Conservation (phyloP, 2,797 vertebrate genomes). For the Fistularia tabacaria region DNA sequence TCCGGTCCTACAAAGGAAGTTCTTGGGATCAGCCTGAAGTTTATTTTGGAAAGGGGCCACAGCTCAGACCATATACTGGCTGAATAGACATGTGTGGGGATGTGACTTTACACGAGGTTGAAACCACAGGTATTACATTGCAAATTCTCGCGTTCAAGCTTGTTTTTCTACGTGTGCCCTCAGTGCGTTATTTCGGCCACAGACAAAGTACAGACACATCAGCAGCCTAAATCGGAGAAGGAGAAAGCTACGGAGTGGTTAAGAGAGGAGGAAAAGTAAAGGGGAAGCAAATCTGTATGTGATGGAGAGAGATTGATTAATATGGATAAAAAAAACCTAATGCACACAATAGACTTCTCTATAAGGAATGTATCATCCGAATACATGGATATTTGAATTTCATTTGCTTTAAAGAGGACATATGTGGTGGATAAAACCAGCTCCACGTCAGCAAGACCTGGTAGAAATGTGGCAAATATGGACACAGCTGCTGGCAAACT, state of each 20-base stretch:
- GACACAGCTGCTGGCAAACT: conserved; percentile 25
- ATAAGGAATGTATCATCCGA: too few relatives aligned
- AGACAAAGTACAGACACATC: too few relatives aligned
- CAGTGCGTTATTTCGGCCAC: too few relatives aligned
- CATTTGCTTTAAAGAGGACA: conserved; percentile 4
- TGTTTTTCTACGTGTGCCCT: conserved; percentile 1
- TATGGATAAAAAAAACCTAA: neutral
- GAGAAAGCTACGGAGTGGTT: conserved; percentile 18
- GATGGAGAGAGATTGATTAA: conserved; percentile 17
- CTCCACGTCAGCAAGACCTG: conserved; percentile 1
- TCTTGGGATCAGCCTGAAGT: conserved; percentile 6
- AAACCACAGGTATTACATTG: conserved; percentile 36
- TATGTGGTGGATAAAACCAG: conserved; percentile 21
- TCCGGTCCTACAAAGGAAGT: neutral
- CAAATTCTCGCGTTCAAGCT: conserved; percentile 12
- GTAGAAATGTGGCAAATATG: conserved; percentile 23
- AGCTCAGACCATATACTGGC: conserved; percentile 5
- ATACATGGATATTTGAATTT: too few relatives aligned
- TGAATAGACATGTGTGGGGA: conserved; percentile 26
- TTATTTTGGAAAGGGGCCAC: conserved; percentile 9
- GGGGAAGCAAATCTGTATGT: conserved; percentile 30
- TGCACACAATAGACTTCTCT: too few relatives aligned
- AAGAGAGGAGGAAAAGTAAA: neutral
- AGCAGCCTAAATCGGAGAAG: conserved; percentile 6
- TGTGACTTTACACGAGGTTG: conserved; percentile 26